Conservation (phyloP, 2,113 vertebrate genomes). For the Podarcis muralis region DNA sequence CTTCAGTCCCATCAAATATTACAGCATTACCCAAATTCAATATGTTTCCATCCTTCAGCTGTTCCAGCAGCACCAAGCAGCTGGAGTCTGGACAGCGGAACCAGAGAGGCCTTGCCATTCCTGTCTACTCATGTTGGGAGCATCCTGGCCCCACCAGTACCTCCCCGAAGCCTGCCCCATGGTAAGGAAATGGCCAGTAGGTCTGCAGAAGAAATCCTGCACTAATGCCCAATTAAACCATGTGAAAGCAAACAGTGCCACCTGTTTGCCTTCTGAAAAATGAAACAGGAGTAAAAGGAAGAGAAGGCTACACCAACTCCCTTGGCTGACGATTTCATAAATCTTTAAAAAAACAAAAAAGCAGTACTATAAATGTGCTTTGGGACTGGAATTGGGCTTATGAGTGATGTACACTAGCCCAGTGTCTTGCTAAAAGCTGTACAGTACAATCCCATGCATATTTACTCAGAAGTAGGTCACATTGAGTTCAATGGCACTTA, state of each 20-base stretch:
- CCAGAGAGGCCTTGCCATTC: conserved; percentile 88
- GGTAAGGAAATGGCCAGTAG: conserved; percentile 80
- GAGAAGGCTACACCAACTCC: conserved; percentile 45
- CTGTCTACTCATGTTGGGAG: conserved; percentile 85
- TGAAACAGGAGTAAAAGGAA: conserved; percentile 23
- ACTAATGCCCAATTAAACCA: conserved; percentile 30
- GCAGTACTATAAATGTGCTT: conserved; percentile 2
- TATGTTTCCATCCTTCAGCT: conserved; percentile 81
- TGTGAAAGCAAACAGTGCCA: conserved; percentile 16
- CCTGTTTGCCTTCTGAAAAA: background rate
- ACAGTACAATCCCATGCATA: conserved; percentile 4
- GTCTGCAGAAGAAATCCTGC: conserved; percentile 45
- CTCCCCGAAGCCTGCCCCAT: conserved; percentile 88
- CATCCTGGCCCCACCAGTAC: conserved; percentile 85
- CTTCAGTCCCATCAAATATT: conserved; percentile 35
- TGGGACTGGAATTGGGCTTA: conserved; percentile 34
- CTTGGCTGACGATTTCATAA: conserved; percentile 32
- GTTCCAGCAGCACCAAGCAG: conserved; percentile 87
- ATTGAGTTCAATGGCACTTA: background rate
- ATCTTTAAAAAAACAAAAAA: background rate
- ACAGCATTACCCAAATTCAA: conserved; percentile 60
- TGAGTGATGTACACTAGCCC: conserved; percentile 27
- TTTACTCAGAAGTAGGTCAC: background rate
- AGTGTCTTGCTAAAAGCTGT: conserved; percentile 7
- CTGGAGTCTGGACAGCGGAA: conserved; percentile 93